phyloP scores from a whole-genome alignment of 1,140 invertebrate genomes.

The Pararge aegeria region DNA sequence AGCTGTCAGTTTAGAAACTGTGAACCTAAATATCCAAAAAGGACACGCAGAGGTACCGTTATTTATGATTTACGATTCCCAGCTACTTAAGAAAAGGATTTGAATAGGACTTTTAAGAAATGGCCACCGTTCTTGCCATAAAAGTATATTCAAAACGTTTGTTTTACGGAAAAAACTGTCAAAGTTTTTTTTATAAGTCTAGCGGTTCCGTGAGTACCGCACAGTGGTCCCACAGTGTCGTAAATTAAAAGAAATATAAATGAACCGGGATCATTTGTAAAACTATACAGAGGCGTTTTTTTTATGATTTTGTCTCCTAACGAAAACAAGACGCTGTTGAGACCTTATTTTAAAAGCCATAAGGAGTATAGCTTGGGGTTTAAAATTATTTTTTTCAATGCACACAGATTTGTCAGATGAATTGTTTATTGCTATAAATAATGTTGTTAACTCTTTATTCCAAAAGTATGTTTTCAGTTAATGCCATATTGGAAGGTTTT shows the following conservation, averaged over 20 bases:
- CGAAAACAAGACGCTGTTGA: background rate
- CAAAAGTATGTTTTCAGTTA: background rate
- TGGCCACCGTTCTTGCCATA: conserved; percentile 65
- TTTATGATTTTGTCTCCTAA: conserved; percentile 30
- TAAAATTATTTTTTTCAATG: background rate
- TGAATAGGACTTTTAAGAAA: conserved; percentile 54
- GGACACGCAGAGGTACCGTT: conserved; percentile 24
- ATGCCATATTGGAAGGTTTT: too few species aligned
- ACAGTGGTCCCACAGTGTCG: conserved; percentile 55
- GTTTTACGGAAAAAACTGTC: conserved; percentile 62
- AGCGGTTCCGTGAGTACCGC: conserved; percentile 47
- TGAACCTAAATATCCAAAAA: background rate
- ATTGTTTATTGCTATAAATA: background rate
- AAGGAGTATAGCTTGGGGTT: background rate
- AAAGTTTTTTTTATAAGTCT: conserved; percentile 39
- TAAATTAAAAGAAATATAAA: conserved; percentile 61
- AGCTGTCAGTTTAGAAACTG: too few species aligned
- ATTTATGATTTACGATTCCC: conserved; percentile 44
- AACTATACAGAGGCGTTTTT: conserved; percentile 58
- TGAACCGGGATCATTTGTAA: conserved; percentile 67
- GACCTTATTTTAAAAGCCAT: background rate
- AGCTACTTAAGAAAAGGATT: conserved; percentile 60
- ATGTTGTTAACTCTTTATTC: conserved; percentile 1
- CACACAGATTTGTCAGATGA: background rate
- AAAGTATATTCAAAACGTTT: conserved; percentile 43